Evolutionary conservation across 1,140 invertebrate genomes (phyloP).

Genomic region (Temnothorax nylanderi): DNA sequence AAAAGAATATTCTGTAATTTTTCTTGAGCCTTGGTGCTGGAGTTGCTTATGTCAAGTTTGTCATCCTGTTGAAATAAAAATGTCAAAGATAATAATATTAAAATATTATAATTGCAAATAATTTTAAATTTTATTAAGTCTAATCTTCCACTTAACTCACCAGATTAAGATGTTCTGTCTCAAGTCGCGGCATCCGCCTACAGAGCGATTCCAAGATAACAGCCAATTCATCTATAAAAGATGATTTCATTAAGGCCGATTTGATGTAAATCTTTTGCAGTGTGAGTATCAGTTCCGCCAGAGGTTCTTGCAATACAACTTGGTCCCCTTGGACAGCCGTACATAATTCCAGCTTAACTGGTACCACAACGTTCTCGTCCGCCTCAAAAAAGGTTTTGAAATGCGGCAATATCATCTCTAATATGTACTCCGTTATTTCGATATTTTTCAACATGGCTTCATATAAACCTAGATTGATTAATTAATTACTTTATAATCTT

Average conservation of each 20-base stretch:
- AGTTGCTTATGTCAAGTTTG: slow-evolving; percentile 55
- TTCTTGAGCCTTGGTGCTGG: slow-evolving; percentile 80
- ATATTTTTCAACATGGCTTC: slow-evolving; percentile 83
- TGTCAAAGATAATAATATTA: background rate
- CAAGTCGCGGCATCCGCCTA: slow-evolving; percentile 77
- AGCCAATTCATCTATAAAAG: slow-evolving; percentile 70
- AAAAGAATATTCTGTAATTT: slow-evolving; percentile 84
- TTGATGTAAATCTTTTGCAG: slow-evolving; percentile 82
- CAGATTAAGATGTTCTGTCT: slow-evolving; percentile 81
- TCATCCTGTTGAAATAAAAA: slow-evolving; percentile 81
- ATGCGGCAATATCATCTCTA: slow-evolving; percentile 86
- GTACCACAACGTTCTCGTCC: slow-evolving; percentile 77
- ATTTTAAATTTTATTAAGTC: slow-evolving; percentile 35
- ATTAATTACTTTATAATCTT: background rate
- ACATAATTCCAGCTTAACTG: slow-evolving; percentile 85
- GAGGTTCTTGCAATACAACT: slow-evolving; percentile 82
- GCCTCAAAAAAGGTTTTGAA: slow-evolving; percentile 83
- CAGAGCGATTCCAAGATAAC: slow-evolving; percentile 80
- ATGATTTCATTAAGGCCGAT: slow-evolving; percentile 64
- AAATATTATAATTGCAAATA: slow-evolving; percentile 10
- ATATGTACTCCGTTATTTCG: slow-evolving; percentile 82
- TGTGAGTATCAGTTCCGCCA: slow-evolving; percentile 79
- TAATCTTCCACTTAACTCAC: slow-evolving; percentile 74
- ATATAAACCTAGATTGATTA: slow-evolving; percentile 80
- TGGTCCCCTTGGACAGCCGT: slow-evolving; percentile 78